Evolutionary conservation across 1,140 invertebrate species (phyloP).

Genomic region (Hyles euphorbiae): DNA sequence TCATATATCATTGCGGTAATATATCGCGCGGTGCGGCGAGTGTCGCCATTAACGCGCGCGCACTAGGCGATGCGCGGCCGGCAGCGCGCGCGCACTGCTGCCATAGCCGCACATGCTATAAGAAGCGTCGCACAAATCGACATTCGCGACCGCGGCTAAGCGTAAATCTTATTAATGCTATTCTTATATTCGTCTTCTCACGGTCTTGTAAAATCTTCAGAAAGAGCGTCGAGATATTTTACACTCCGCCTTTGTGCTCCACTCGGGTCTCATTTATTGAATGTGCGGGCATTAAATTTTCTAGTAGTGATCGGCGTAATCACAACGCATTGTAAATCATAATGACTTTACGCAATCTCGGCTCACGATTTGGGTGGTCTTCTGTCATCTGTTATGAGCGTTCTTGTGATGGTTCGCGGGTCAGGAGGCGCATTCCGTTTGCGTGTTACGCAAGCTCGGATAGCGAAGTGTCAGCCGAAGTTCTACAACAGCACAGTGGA

Average conservation of each 20-base stretch:
- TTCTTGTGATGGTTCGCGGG: slow-evolving; percentile 42
- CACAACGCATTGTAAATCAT: slow-evolving; percentile 50
- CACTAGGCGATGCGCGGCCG: slow-evolving; percentile 49
- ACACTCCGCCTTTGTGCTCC: slow-evolving; percentile 34
- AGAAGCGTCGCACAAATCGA: slow-evolving; percentile 62
- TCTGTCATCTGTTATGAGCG: slow-evolving; percentile 35
- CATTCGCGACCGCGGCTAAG: slow-evolving; percentile 60
- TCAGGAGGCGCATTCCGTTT: slow-evolving; percentile 49
- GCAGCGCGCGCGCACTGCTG: slow-evolving; percentile 20
- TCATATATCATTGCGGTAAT: slow-evolving; percentile 70
- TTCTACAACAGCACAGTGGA: slow-evolving; percentile 12
- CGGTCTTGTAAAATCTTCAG: slow-evolving; percentile 59
- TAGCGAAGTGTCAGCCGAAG: slow-evolving; percentile 50
- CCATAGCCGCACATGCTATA: slow-evolving; percentile 42
- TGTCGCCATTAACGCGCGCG: slow-evolving; percentile 72
- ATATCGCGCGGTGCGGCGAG: slow-evolving; percentile 64
- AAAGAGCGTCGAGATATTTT: slow-evolving; percentile 22
- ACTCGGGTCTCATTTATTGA: slow-evolving; percentile 11
- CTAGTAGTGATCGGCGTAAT: slow-evolving; percentile 44
- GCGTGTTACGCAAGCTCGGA: slow-evolving; percentile 34
- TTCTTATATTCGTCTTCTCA: slow-evolving; percentile 64
- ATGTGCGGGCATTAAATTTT: slow-evolving; percentile 38
- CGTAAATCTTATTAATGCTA: slow-evolving; percentile 71
- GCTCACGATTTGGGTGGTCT: slow-evolving; percentile 51
- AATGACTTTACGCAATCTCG: slow-evolving; percentile 27